A percentile compares a stretch with the other conserved stretches of the same genome.
Conservation (phyloP, 53 echinoderm and acorn worm genomes). For the Temnopleurus reevesii region DNA sequence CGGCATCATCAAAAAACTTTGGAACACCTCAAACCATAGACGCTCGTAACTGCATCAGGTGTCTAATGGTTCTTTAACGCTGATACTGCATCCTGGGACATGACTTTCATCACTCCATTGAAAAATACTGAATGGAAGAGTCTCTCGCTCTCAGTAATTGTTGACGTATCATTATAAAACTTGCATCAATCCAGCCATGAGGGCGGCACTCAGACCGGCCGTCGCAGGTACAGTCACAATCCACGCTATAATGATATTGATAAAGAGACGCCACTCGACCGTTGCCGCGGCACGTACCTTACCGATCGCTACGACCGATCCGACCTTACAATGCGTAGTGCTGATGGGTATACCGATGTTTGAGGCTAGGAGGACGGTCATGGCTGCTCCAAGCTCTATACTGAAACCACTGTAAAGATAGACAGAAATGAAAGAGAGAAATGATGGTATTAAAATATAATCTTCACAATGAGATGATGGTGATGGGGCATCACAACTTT, state of each 20-base stretch:
- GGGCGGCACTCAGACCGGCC: slow-evolving; percentile 72
- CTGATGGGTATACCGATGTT: slow-evolving; percentile 96
- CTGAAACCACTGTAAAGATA: slow-evolving; percentile 83
- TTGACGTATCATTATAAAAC: slow-evolving; percentile 47
- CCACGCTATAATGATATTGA: slow-evolving; percentile 86
- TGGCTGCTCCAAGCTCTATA: slow-evolving; percentile 92
- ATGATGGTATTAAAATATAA: no score
- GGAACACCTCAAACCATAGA: no score
- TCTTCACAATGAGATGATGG: no score
- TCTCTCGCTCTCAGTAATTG: no score
- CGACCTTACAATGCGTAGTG: slow-evolving; percentile 96
- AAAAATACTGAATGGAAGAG: no score
- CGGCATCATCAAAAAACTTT: no score
- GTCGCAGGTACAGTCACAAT: slow-evolving; percentile 81
- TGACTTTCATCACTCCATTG: no score
- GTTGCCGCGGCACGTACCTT: slow-evolving; percentile 68
- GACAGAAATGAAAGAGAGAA: not conserved
- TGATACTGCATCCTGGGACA: no score
- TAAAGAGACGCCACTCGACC: slow-evolving; percentile 86
- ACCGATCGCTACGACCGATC: slow-evolving; percentile 88
- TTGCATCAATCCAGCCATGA: slow-evolving; percentile 65
- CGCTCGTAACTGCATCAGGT: no score
- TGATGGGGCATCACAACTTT: no score
- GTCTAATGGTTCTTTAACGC: no score
- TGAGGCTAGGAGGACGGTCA: slow-evolving; percentile 88